Percentiles rank a stretch among this genome's conserved stretches.
Conservation (phyloP, 2,888 invertebrate species). For the Agonum fuliginosum region DNA sequence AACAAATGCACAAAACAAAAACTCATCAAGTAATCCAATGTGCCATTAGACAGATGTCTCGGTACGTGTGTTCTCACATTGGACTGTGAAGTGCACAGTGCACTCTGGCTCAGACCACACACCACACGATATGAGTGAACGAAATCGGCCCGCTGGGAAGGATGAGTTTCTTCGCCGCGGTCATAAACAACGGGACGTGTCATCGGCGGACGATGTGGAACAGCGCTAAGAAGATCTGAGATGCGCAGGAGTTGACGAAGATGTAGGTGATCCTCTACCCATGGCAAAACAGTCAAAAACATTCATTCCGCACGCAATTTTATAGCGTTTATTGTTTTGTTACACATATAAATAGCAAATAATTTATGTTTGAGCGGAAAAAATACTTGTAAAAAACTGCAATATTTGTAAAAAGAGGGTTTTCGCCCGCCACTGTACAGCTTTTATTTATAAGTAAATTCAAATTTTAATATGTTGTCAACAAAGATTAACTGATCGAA, state of each 20-base stretch:
- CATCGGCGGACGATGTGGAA: not conserved
- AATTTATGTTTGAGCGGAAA: too few species aligned
- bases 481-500: too few species aligned
- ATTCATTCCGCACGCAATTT: too few species aligned
- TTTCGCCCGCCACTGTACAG: too few species aligned
- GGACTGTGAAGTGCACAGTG: not conserved
- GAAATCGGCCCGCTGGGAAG: conserved; percentile 36
- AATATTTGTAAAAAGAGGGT: too few species aligned
- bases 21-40: not conserved
- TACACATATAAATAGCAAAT: too few species aligned
- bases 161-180: conserved; percentile 25
- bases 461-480: too few species aligned
- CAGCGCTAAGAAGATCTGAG: not conserved
- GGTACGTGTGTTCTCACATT: not conserved
- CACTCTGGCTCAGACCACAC: not conserved
- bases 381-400: too few species aligned
- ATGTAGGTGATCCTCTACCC: not conserved
- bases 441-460: too few species aligned
- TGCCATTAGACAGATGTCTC: conserved; percentile 30
- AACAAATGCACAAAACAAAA: conserved; percentile 1
- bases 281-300: not conserved
- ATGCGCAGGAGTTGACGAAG: not conserved
- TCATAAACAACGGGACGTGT: conserved; percentile 43
- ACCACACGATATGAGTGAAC: conserved; percentile 1
- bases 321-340: too few species aligned